Evolutionary conservation across 2,113 vertebrate genomes (phyloP), one percentile per base, ranked within the genome.

Genomic region (Osmerus eperlanus): DNA sequence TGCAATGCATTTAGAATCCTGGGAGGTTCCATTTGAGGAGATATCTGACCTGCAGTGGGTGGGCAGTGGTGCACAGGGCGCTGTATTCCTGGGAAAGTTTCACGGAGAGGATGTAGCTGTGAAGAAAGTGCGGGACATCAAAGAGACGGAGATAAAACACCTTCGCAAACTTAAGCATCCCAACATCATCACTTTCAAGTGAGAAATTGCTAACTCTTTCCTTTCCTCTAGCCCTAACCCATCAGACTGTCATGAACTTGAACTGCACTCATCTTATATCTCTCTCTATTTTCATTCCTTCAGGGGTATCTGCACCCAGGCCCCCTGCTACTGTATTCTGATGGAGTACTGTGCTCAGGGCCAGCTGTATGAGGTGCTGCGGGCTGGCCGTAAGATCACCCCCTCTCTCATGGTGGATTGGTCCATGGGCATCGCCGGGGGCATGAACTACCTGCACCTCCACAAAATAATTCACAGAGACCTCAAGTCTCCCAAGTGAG

Each of bases 291-390:
- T 19, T 47, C 36, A 4, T 73, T 71, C 75, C 28, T 67, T 12
- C 83, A 99, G 97, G 93, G 97, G 97, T 0, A 94, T 99, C 67
- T 99, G 97, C 78, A 99, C 97, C 59, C 97, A 99, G 89, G 97
- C 97, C 12, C 97, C 97, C 28, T 99, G 97, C 60, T 99, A 97
- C 89, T 99, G 97, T 84, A 97, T 99, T 91, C 89, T 99, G 84
- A 99, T 99, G 97, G 97, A 99, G 85, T 99, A 98, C 87, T 99
- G 97, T 69, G 97, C 97, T 72, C 97, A 99, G 92, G 97, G 97
- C 9, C 97, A 99, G 86, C 92, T 99, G 19, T 99, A 99, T 5
- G 97, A 99, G 90, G 97, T 99, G 75, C 92, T 99, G 73, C 89
- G 97, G 21, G 97, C 95, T 0, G 96, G 97, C 41, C 93, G 97